Percentiles rank a stretch among this genome's conserved stretches.
Conservation (phyloP, 2,888 invertebrate species). For the Willowsia nigromaculata region DNA sequence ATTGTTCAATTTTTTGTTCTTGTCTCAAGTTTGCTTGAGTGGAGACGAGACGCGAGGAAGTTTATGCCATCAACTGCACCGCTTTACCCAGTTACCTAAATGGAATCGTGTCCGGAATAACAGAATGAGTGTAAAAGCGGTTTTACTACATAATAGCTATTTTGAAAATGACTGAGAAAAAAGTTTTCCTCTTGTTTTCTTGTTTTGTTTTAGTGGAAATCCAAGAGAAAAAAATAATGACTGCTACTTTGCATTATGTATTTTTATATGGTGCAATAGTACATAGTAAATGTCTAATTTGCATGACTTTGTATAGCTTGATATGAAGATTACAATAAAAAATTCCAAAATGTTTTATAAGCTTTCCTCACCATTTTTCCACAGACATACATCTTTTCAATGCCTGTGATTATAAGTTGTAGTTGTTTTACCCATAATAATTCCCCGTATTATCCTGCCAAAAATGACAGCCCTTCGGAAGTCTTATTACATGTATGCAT, state of each 20-base stretch:
- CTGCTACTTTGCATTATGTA: background rate
- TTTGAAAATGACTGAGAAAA: background rate
- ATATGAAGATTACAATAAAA: too few species aligned
- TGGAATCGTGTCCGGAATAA: constrained; percentile 25
- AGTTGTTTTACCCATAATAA: background rate
- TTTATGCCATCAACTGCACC: background rate
- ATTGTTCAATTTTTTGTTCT: constrained; percentile 20
- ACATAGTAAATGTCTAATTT: too few species aligned
- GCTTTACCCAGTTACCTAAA: constrained; percentile 31
- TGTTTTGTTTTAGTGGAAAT: background rate
- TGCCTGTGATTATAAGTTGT: background rate
- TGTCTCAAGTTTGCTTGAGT: background rate
- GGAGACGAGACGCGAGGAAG: background rate
- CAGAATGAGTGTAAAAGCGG: background rate
- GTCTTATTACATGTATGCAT: background rate
- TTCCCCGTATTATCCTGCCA: background rate
- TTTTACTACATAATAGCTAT: background rate
- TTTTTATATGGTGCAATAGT: background rate
- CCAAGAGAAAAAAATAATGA: background rate
- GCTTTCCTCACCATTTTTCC: too few species aligned
- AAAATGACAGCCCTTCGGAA: background rate
- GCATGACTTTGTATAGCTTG: too few species aligned
- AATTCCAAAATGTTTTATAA: too few species aligned
- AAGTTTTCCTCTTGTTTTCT: background rate
- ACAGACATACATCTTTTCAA: background rate